A percentile compares a stretch with the other conserved stretches of the same genome.
Evolutionary conservation across 2,797 vertebrate genomes (phyloP).

Genomic region (Sylvia borin): DNA sequence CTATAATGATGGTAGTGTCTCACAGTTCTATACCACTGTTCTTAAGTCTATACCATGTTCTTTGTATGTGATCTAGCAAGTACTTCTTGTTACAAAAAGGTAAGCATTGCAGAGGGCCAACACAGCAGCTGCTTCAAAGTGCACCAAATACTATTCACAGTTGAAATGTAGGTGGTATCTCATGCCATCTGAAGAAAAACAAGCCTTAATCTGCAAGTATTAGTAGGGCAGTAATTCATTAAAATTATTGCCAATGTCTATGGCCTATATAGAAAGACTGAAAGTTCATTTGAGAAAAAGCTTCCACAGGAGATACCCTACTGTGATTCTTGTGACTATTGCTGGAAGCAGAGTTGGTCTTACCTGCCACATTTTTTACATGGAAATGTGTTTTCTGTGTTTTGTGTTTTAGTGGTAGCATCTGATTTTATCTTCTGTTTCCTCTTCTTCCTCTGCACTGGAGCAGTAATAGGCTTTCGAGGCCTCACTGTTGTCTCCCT

Average conservation of each 20-base stretch:
- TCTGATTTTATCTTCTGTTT: constrained; percentile 74
- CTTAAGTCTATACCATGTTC: background rate
- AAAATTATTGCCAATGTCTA: background rate
- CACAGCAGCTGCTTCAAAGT: background rate
- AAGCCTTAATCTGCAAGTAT: background rate
- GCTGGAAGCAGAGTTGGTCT: constrained; percentile 35
- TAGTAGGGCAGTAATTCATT: background rate
- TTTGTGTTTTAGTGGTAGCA: constrained; percentile 76
- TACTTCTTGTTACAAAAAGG: background rate
- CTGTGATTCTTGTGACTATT: background rate
- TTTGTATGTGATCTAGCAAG: background rate
- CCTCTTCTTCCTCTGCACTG: constrained; percentile 74
- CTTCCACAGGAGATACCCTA: background rate
- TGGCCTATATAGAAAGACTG: background rate
- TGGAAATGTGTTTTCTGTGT: constrained; percentile 91
- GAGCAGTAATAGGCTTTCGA: constrained; percentile 65
- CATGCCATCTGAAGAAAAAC: background rate
- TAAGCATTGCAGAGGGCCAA: background rate
- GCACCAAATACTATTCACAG: background rate
- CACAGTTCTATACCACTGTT: background rate
- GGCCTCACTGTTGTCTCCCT: constrained; percentile 77
- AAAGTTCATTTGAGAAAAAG: background rate
- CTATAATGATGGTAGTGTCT: background rate
- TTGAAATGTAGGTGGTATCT: background rate
- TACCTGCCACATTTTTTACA: constrained; percentile 99